Conservation (phyloP, 2,888 invertebrate genomes). For the Digitonthophagus gazella region DNA sequence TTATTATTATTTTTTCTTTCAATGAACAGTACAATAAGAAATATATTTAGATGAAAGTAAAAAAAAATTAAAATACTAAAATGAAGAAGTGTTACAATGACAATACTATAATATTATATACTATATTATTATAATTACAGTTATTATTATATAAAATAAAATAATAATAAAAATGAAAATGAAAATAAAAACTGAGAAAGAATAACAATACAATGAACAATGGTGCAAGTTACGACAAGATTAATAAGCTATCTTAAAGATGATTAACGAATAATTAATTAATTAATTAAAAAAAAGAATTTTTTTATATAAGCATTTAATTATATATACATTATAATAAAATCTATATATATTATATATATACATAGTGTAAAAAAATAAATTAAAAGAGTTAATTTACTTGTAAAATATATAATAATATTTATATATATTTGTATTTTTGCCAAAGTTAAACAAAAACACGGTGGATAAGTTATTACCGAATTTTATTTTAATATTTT, state of each 20-base stretch:
- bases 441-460: slow-evolving; percentile 33
- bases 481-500: slow-evolving; percentile 21
- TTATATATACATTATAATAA: slow-evolving; percentile 32
- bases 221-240: slow-evolving; percentile 46
- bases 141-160: slow-evolving; percentile 7
- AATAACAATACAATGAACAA: slow-evolving; percentile 52
- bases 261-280: slow-evolving; percentile 8
- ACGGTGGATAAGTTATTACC: slow-evolving; percentile 47
- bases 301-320: slow-evolving; percentile 49
- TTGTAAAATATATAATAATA: slow-evolving; percentile 28
- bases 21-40: slow-evolving; percentile 47
- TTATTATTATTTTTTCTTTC: slow-evolving; percentile 37
- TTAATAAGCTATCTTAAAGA: slow-evolving; percentile 40
- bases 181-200: slow-evolving; percentile 16
- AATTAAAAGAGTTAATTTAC: slow-evolving; percentile 10
- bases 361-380: slow-evolving; percentile 21
- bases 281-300: slow-evolving; percentile 31
- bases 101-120: slow-evolving; percentile 1
- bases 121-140: neutral
- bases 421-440: neutral
- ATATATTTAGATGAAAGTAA: slow-evolving; percentile 47
- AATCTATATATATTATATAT: slow-evolving; percentile 25
- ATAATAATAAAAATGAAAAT: too few relatives aligned
- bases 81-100: slow-evolving; percentile 5
- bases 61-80: slow-evolving; percentile 47